Percentiles rank a stretch among this genome's conserved stretches.
phyloP scores from a whole-genome alignment of 2,797 vertebrate species.

The Poliocrania exsul region DNA sequence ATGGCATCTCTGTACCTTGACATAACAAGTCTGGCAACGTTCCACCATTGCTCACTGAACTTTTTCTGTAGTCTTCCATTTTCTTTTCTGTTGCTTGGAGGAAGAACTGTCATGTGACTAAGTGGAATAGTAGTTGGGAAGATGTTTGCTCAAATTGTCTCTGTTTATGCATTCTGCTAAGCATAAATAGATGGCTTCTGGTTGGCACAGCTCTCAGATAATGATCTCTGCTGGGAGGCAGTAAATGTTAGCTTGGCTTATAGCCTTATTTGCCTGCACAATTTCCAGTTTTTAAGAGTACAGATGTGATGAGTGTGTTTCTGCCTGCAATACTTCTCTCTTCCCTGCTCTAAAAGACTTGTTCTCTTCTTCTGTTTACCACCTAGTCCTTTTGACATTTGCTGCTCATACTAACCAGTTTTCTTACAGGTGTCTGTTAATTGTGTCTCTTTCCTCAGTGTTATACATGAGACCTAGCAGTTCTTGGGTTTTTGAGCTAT shows the following conservation, averaged over 20 bases:
- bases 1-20: not conserved
- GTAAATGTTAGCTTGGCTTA: not conserved
- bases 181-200: not conserved
- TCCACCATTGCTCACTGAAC: not conserved
- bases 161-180: not conserved
- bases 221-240: not conserved
- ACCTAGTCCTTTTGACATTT: not conserved
- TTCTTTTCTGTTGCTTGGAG: not conserved
- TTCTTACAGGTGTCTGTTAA: not conserved
- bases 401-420: not conserved
- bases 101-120: not conserved
- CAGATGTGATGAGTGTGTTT: not conserved
- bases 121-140: not conserved
- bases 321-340: not conserved
- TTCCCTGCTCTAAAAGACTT: not conserved
- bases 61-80: not conserved
- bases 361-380: not conserved
- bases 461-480: not conserved
- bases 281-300: not conserved
- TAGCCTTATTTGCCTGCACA: not conserved
- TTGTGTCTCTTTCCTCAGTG: not conserved
- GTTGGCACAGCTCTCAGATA: not conserved
- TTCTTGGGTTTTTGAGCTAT: not conserved
- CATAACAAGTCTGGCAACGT: not conserved
- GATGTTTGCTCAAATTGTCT: not conserved